phyloP scores from a whole-genome alignment of 1,140 invertebrate species.

The Drosophila aff. region DNA sequence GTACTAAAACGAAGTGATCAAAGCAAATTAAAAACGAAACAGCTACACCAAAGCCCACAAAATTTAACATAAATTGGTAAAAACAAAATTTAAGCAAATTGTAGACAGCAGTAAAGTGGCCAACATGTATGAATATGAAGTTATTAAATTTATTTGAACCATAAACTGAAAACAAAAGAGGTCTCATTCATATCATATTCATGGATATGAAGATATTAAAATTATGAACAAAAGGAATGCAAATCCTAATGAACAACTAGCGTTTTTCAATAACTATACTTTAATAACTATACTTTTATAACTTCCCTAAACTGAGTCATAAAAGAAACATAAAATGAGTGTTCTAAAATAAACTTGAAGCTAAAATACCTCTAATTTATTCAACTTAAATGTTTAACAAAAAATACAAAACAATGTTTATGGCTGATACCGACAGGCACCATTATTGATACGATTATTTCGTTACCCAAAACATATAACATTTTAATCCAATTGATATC shows the following conservation, averaged over 20 bases:
- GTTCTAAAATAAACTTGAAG: neutral
- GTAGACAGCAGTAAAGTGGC: conserved; percentile 2
- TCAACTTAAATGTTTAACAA: neutral
- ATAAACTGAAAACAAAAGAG: neutral
- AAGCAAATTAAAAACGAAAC: conserved; percentile 45
- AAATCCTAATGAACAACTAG: neutral
- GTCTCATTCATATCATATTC: neutral
- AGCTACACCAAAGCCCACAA: conserved; percentile 62
- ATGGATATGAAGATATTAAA: neutral
- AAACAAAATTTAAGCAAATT: conserved; percentile 25
- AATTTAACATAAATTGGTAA: conserved; percentile 33
- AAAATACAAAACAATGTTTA: neutral
- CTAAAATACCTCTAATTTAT: neutral
- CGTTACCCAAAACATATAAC: conserved; percentile 27
- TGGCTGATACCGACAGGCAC: conserved; percentile 23
- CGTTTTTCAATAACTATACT: neutral
- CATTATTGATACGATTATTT: conserved; percentile 24
- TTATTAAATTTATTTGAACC: conserved; percentile 9
- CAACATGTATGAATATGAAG: conserved; percentile 7
- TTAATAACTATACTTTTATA: no score
- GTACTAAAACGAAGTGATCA: conserved; percentile 60
- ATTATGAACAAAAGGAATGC: neutral
- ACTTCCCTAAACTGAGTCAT: conserved; percentile 1
- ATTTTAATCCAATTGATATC: conserved; percentile 33
- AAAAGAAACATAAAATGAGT: neutral